Percentiles rank a stretch among this genome's conserved stretches.
Conservation (phyloP, 2,797 vertebrate species). For the Phylloscopus collybita region DNA sequence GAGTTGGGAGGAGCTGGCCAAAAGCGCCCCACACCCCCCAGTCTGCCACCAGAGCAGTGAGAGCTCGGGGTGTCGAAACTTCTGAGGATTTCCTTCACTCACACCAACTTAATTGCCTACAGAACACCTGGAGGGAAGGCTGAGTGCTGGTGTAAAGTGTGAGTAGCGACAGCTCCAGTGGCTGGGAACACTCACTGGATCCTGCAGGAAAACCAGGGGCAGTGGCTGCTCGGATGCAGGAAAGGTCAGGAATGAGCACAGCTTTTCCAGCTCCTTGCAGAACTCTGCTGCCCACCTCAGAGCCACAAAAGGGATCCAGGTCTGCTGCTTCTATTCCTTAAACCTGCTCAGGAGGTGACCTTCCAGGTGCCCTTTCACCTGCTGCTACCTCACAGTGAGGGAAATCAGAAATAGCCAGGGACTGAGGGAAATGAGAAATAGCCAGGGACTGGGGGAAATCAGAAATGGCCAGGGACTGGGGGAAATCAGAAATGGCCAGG, state of each 20-base stretch:
- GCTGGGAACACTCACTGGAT: background rate
- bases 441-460: background rate
- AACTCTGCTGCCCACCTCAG: background rate
- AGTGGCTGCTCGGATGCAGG: background rate
- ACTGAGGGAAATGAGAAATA: background rate
- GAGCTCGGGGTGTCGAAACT: background rate
- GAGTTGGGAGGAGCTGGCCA: background rate
- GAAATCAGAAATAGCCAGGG: background rate
- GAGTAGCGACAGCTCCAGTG: background rate
- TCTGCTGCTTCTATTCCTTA: background rate
- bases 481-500: background rate
- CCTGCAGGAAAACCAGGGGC: background rate
- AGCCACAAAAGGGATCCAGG: fast-evolving
- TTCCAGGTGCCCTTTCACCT: background rate
- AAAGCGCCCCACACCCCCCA: background rate
- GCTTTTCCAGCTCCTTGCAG: background rate
- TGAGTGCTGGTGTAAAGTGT: background rate
- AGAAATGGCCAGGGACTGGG: background rate
- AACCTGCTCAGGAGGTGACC: fast-evolving
- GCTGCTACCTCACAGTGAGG: background rate
- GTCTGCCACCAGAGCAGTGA: fast-evolving
- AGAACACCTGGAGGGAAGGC: background rate
- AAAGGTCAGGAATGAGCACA: background rate
- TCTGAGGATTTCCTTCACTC: background rate
- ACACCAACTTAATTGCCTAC: background rate